These are phyloP conservation scores for Epinotia ramella DNA, from an alignment of 2,888 invertebrate species.

Conservation along the genomic window DNA sequence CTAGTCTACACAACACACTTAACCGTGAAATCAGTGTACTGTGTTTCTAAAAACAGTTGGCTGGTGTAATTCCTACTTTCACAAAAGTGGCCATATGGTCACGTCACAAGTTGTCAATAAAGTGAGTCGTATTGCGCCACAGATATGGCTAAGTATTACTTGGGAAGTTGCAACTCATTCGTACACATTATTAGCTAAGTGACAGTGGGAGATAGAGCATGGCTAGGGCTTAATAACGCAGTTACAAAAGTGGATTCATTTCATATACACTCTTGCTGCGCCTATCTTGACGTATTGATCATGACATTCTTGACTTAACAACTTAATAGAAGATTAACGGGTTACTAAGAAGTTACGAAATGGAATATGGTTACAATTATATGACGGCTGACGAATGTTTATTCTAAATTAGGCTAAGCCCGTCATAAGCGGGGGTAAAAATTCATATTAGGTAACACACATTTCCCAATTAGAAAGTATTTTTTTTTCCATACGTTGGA, in stretches of 20 bases:
- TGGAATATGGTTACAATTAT: background rate
- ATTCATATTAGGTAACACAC: too few species aligned
- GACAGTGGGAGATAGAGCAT: constrained; percentile 3
- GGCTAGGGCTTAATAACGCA: background rate
- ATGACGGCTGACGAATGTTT: too few species aligned
- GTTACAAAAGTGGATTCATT: background rate
- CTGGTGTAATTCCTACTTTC: background rate
- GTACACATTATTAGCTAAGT: background rate
- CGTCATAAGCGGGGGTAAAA: background rate
- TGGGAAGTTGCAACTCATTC: background rate
- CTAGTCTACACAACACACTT: background rate
- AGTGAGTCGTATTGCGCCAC: background rate
- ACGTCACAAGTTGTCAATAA: background rate
- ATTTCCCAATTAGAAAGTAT: too few species aligned
- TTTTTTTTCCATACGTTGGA: too few species aligned
- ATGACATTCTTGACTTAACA: background rate
- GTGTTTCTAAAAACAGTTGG: too few species aligned
- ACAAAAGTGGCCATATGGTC: background rate
- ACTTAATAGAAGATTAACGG: background rate
- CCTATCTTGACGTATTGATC: constrained; percentile 2
- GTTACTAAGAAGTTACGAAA: constrained; percentile 7
- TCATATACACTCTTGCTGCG: constrained; percentile 5
- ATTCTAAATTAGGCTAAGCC: too few species aligned
- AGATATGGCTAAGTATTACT: background rate
- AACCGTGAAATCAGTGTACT: background rate